phyloP scores from a whole-genome alignment of 2,888 invertebrate genomes.

The Eupithecia abbreviata region DNA sequence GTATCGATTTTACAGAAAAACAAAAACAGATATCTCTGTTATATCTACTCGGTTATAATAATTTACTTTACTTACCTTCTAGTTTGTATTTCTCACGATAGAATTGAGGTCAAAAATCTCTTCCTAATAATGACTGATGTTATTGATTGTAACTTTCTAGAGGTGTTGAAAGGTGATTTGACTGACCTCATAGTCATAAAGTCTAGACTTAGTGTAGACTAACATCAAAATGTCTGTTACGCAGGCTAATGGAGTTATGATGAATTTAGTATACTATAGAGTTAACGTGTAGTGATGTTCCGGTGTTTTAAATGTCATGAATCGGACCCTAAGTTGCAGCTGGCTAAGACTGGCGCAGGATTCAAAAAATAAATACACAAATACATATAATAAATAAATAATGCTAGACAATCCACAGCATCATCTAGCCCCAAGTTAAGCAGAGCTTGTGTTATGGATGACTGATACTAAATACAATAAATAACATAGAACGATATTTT shows the following conservation, averaged over 20 bases:
- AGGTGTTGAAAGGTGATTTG: conserved; percentile 1
- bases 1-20: background rate
- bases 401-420: too few relatives aligned
- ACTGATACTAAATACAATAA: too few relatives aligned
- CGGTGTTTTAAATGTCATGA: background rate
- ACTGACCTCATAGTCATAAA: background rate
- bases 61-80: background rate
- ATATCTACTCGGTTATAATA: background rate
- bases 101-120: conserved; percentile 11
- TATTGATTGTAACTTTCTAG: conserved; percentile 7
- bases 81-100: background rate
- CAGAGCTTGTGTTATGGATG: too few relatives aligned
- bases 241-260: background rate
- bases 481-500: too few relatives aligned
- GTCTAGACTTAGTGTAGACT: conserved; percentile 6
- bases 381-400: too few relatives aligned
- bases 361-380: too few relatives aligned
- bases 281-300: background rate
- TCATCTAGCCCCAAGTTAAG: too few relatives aligned
- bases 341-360: background rate
- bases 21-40: background rate
- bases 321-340: background rate
- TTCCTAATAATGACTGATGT: background rate
- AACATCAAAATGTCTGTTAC: background rate
- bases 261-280: background rate